phyloP scores from a whole-genome alignment of 2,797 vertebrate species.

The Choloepus didactylus region DNA sequence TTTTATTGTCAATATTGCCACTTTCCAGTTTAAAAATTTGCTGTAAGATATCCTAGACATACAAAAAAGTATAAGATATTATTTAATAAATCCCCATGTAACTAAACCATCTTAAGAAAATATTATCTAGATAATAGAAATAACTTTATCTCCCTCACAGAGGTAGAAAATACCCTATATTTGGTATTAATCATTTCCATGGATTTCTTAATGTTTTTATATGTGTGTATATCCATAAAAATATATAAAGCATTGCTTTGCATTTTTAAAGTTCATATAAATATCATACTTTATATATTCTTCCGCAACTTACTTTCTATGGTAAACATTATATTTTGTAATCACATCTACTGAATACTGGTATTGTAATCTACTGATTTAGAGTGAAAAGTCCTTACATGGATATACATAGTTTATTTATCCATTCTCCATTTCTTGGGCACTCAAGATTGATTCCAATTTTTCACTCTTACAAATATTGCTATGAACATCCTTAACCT shows the following conservation, averaged over 20 bases:
- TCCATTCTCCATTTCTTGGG: conserved; percentile 20
- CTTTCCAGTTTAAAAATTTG: not conserved
- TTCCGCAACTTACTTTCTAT: conserved; percentile 21
- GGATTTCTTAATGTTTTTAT: conserved; percentile 4
- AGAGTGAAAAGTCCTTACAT: conserved; percentile 22
- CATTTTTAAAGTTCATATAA: conserved; percentile 54
- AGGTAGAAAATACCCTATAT: not conserved
- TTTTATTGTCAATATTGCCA: not conserved
- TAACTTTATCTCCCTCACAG: not conserved
- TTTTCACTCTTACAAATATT: conserved; percentile 30
- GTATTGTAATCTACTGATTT: not conserved
- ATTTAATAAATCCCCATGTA: conserved; percentile 19
- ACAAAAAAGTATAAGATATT: not conserved
- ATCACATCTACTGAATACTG: not conserved
- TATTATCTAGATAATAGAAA: conserved; percentile 38
- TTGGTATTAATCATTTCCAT: conserved; percentile 31
- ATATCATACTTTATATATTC: conserved; percentile 25
- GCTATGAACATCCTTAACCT: conserved; percentile 32
- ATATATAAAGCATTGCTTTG: not conserved
- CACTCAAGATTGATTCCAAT: not conserved
- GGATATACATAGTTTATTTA: conserved; percentile 35
- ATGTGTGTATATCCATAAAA: not conserved
- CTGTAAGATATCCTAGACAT: conserved; percentile 32
- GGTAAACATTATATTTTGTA: not conserved
- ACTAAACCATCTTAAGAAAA: not conserved